These are phyloP conservation scores for Mobula hypostoma DNA, from an alignment of 2,113 vertebrate species.

Conservation along the genomic window DNA sequence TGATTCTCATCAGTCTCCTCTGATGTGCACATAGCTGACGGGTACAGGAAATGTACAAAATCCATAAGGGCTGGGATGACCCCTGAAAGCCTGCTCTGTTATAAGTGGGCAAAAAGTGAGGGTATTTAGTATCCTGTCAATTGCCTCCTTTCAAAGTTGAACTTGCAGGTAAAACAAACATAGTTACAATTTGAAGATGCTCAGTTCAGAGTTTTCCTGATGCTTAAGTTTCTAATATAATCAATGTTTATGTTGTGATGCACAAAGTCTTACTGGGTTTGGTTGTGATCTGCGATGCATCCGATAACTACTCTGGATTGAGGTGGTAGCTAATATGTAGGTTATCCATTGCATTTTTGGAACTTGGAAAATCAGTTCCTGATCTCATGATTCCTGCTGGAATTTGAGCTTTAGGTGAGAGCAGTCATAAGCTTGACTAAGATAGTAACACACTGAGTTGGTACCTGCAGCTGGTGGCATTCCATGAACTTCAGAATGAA, in stretches of 20 bases:
- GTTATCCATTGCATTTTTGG: not conserved
- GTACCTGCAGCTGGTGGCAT: not conserved
- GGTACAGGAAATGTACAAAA: not conserved
- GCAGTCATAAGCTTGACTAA: not conserved
- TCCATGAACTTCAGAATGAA: not conserved
- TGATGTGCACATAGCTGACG: not conserved
- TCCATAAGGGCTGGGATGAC: too few relatives aligned
- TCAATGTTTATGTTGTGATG: not conserved
- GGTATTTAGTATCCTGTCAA: not conserved
- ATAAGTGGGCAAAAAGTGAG: not conserved
- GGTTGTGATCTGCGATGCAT: not conserved
- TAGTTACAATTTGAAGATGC: not conserved
- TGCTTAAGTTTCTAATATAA: not conserved
- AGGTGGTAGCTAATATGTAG: too few relatives aligned
- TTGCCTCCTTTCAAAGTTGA: not conserved
- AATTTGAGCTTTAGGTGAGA: not conserved
- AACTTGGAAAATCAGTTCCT: not conserved
- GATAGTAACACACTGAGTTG: not conserved
- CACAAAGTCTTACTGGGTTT: not conserved
- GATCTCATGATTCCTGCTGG: not conserved
- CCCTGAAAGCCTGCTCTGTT: not conserved
- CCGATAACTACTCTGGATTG: not conserved
- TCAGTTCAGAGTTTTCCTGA: not conserved
- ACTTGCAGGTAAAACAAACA: not conserved
- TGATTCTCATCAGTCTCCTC: not conserved